A percentile compares a stretch with the other conserved stretches of the same genome.
These are phyloP conservation scores for Melanostoma mellinum DNA, from an alignment of 2,888 invertebrate genomes.

Conservation along the genomic window DNA sequence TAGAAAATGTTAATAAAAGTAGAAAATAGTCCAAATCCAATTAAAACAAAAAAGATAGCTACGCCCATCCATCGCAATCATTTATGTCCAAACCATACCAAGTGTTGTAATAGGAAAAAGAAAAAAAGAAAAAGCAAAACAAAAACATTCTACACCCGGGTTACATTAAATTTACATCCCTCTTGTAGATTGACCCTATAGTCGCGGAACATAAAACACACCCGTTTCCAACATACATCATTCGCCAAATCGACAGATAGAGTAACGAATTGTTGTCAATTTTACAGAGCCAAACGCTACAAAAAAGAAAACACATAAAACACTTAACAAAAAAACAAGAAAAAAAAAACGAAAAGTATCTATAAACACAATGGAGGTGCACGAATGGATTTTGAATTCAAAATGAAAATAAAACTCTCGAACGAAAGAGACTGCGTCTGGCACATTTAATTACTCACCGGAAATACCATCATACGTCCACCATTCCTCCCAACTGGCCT, in stretches of 20 bases:
- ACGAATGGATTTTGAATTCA: constrained; percentile 48
- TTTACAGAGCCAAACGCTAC: constrained; percentile 13
- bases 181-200: neutral
- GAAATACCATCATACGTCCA: constrained; percentile 98
- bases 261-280: constrained; percentile 56
- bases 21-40: constrained; percentile 13
- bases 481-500: constrained; percentile 95
- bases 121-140: neutral
- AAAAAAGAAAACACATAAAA: constrained; percentile 29
- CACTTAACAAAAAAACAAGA: constrained; percentile 18
- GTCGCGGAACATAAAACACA: constrained; percentile 14
- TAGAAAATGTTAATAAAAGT: neutral
- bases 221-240: constrained; percentile 38
- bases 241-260: constrained; percentile 52
- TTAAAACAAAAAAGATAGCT: neutral
- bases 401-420: neutral
- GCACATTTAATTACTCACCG: constrained; percentile 85
- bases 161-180: constrained; percentile 9
- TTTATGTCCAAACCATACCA: no score
- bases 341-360: constrained; percentile 1
- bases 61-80: no score
- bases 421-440: constrained; percentile 27
- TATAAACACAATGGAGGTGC: constrained; percentile 26
- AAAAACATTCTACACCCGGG: constrained; percentile 3
- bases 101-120: no score